Base-by-base conservation (phyloP, 1,140 invertebrate genomes). In the Trigoniulus corallinus region DNA sequence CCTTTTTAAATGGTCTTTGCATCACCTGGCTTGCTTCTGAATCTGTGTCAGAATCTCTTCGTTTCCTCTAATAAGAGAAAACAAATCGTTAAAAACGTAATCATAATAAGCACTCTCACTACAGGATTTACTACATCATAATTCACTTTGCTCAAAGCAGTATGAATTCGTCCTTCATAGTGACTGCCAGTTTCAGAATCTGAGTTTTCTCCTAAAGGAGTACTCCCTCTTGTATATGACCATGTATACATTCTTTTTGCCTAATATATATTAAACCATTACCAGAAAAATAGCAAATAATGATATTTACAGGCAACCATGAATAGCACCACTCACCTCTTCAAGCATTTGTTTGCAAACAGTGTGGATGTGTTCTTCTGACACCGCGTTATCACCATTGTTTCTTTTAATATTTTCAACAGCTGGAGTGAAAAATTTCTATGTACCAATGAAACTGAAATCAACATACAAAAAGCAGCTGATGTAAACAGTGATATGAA, bases 321-420 rank as follows among this genome's bases (percentile, higher is more conserved):
- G 13, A 10, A 20, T 18, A 24, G 4, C 13, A 44, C 42, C 18
- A 20, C 34, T 43, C 25, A 57, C 70, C 54, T 84, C 81, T 64
- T 87, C 84, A 47, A 86, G 65, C 64, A 86, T 83, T 47, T 81
- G 75, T 53, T 77, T 69, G 61, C 81, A 84, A 0, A 85, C 77
- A 53, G 76, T 74, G 54, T 74, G 69, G 53, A 85, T 70, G 63
- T 82, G 78, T 58, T 85, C 81, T 64, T 84, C 80, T 58, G 72
- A 77, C 0, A 85, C 77, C 57, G 79, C 76, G 55, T 79, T 75
- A 20, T 75, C 73, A 23, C 81, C 82, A 57, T 82, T 71, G 67
- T 86, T 86, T 51, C 72, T 67, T 57, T 74, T 72, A 47, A 86
- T 82, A 62, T 87, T 87, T 51, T 77, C 75, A n/a, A 85, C 74